A percentile compares a stretch with the other conserved stretches of the same genome.
These are phyloP conservation scores for Trogon melanurus DNA, from an alignment of 2,113 vertebrate genomes.

Conservation along the genomic window DNA sequence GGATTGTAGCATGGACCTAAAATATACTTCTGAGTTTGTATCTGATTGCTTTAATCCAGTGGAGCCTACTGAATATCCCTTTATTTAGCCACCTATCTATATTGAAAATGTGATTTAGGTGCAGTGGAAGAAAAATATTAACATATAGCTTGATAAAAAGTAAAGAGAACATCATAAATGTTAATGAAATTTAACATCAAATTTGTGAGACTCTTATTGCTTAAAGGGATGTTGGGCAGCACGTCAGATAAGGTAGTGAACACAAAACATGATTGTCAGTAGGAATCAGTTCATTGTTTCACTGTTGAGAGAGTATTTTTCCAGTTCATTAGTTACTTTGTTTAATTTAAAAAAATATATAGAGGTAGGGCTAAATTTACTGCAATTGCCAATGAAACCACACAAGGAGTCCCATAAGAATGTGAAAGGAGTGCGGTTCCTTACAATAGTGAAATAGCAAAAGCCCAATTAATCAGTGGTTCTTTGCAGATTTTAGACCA, in stretches of 20 bases:
- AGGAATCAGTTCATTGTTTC: background rate
- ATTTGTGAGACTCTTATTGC: background rate
- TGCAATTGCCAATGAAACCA: constrained; percentile 22
- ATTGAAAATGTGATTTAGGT: background rate
- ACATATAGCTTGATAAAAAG: background rate
- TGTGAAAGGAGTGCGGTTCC: constrained; percentile 1
- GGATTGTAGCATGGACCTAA: background rate
- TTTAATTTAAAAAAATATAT: constrained; percentile 3
- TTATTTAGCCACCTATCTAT: background rate
- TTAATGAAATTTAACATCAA: background rate
- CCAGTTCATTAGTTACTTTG: background rate
- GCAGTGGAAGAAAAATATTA: background rate
- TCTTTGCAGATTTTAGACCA: constrained; percentile 56
- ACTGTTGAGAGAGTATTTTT: background rate
- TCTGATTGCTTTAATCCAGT: background rate
- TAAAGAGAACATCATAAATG: background rate
- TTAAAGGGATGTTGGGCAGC: background rate
- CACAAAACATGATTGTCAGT: background rate
- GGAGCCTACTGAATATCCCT: background rate
- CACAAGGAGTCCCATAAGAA: constrained; percentile 28
- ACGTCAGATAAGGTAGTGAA: background rate
- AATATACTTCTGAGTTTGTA: background rate
- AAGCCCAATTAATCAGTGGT: constrained; percentile 55
- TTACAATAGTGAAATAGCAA: constrained; percentile 22
- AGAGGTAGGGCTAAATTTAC: background rate